Base-by-base conservation (phyloP, 2,888 invertebrate species). In the Exocentrus adspersus region DNA sequence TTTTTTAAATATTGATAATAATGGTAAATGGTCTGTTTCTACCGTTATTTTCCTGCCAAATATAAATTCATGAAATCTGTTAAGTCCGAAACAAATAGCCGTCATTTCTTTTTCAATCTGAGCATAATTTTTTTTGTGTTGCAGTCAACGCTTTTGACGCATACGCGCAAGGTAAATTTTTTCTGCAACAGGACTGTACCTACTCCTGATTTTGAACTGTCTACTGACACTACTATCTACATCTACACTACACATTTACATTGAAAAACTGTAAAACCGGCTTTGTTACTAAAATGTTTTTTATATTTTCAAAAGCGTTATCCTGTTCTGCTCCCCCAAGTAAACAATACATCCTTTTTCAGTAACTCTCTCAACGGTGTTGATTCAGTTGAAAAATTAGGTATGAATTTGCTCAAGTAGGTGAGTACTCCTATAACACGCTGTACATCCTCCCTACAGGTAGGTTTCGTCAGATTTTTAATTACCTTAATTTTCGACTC, bases 101-200 rank as follows among this genome's bases (percentile, higher is more conserved):
- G 81, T 61, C 0, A 78, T 75, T 70, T 82, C 79, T 63, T 81
- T 80, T 61, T 82, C 79, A 3, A 80, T 80, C 64, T 79, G 76
- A 1, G 77, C 74, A 59, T 80, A 81, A 19, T 72, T 60, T 14
- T 58, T 64, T 60, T 80, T n/a, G 78, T 9, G 74, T 64, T 1
- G 62, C 65, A 20, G 73, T 73, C n/a, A 79, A 52, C 7, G 75
- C 70, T 65, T 74, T 69, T 1, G 77, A 80, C 0, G 76, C 77
- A 62, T 79, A 79, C 3, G 77, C 75, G 21, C 81, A 72, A 52
- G 75, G 71, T 52, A 67, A 56, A 20, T 71, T 65, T 42, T 73
- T 59, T 50, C n/a, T 79, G 78, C n/a, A 75, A 48, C 0, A 81
- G 63, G 0, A 73, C 77, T 1, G 74, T 77, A 1, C 78, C 80